Evolutionary conservation across 2,797 vertebrate species (phyloP).

Genomic region (Silurus aristotelis): DNA sequence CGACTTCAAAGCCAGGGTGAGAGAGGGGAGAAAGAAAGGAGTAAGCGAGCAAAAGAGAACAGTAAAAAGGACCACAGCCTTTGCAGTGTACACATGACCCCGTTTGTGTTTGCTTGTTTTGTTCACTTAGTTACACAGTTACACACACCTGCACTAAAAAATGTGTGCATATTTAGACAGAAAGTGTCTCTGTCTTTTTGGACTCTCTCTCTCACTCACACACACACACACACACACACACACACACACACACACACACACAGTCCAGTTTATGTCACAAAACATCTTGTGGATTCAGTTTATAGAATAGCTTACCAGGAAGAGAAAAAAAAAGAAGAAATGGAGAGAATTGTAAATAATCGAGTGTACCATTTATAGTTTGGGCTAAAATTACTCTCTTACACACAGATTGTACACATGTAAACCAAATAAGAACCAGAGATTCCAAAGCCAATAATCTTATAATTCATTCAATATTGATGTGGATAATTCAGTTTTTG

Average conservation of each 20-base stretch:
- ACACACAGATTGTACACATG: not conserved
- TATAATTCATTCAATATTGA: not conserved
- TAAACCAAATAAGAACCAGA: not conserved
- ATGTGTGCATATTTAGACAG: not conserved
- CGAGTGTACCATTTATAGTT: not conserved
- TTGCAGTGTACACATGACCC: conserved; percentile 32
- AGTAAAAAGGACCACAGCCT: conserved; percentile 23
- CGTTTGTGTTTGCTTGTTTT: conserved; percentile 19
- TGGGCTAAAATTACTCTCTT: not conserved
- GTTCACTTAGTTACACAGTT: conserved; percentile 27
- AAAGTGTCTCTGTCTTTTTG: not conserved
- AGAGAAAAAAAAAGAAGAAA: conserved; percentile 1
- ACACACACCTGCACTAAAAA: not conserved
- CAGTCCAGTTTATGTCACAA: not conserved
- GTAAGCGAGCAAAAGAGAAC: conserved; percentile 9
- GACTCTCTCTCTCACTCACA: too few relatives aligned
- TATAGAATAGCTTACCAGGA: not conserved
- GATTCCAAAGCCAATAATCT: not conserved
- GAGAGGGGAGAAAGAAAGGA: not conserved
- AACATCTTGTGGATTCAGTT: not conserved
- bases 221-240: too few relatives aligned
- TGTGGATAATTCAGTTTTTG: not conserved
- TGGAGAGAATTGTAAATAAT: conserved; percentile 5
- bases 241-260: not conserved
- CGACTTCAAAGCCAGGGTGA: conserved; percentile 47